Evolutionary conservation across 2,797 vertebrate genomes (phyloP), one percentile per base, ranked within the genome.

Genomic region (Mustela erminea): DNA sequence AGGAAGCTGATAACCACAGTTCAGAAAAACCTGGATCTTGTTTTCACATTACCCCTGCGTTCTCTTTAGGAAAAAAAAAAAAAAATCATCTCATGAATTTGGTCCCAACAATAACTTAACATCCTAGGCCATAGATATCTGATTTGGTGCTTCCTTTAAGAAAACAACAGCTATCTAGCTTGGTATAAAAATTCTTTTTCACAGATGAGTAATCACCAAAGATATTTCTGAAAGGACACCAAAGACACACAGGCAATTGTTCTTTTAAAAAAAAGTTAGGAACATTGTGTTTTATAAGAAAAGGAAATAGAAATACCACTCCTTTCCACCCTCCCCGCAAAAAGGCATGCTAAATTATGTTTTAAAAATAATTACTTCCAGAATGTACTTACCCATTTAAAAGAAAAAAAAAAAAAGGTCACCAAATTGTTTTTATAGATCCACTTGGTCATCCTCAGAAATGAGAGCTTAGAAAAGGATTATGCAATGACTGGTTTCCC

Each of bases 341-440:
- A n/a, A 54, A 21, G 66, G 0, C 27, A 5, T 64, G 72, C 90
- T 93, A 54, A n/a, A 74, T 46, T 75, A 23, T 23, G 4, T 92
- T 95, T 86, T 60, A 18, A 89, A 90, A 88, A 88, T 87, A 90
- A 78, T 21, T 72, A 72, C 80, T 95, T 97, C 78, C 58, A 77
- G 68, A 72, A 43, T 41, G 12, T 17, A n/a, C 29, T 93, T 86
- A 75, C 5, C 29, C 35, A 80, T 94, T 95, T 7, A 9, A 43
- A 62, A 64, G 87, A 38, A 72, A 75, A n/a, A 52, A 62, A 14
- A 13, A 90, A 54, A 75, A 14, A 41, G 6, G 35, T 43, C 60
- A 68, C 52, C 21, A 14, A 54, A 35, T 80, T 75, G 20, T 87
- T 84, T 81, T 77, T 25, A 25, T 64, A 58, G 62, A 68, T 20